These are phyloP conservation scores for Aphelenchoides besseyi DNA, from an alignment of 1,140 invertebrate genomes.

Conservation along the genomic window DNA sequence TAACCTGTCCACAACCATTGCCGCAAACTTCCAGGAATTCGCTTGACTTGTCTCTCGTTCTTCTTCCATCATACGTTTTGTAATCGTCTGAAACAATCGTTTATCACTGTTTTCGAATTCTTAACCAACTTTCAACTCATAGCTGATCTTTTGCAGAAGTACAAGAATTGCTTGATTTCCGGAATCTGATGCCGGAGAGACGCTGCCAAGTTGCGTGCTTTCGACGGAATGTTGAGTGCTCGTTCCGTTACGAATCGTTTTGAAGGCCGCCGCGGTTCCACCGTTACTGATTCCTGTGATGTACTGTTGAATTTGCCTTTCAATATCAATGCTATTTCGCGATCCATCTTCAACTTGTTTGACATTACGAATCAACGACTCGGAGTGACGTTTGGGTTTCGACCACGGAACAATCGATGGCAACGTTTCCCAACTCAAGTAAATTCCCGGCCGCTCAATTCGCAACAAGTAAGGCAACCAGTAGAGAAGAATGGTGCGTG, in stretches of 20 bases:
- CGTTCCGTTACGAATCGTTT: neutral
- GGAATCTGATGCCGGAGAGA: constrained; percentile 28
- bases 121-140: constrained; percentile 53
- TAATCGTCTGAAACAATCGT: constrained; percentile 52
- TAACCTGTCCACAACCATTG: constrained; percentile 67
- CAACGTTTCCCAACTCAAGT: constrained; percentile 53
- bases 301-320: constrained; percentile 51
- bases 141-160: constrained; percentile 56
- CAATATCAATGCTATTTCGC: constrained; percentile 53
- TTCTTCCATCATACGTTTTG: constrained; percentile 58
- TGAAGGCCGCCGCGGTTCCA: neutral
- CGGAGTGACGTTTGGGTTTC: constrained; percentile 58
- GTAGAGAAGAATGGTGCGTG: constrained; percentile 58
- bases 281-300: constrained; percentile 34
- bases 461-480: constrained; percentile 58
- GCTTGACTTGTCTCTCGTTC: constrained; percentile 63
- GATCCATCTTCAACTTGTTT: constrained; percentile 53
- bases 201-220: constrained; percentile 6
- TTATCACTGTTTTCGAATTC: neutral
- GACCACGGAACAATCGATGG: constrained; percentile 55
- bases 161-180: constrained; percentile 51
- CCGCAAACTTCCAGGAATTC: constrained; percentile 67
- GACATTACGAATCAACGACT: constrained; percentile 57
- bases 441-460: constrained; percentile 57
- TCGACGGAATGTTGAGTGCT: constrained; percentile 18